These are phyloP conservation scores for Hyperopisus bebe DNA, from an alignment of 2,113 vertebrate species.

Conservation along the genomic window DNA sequence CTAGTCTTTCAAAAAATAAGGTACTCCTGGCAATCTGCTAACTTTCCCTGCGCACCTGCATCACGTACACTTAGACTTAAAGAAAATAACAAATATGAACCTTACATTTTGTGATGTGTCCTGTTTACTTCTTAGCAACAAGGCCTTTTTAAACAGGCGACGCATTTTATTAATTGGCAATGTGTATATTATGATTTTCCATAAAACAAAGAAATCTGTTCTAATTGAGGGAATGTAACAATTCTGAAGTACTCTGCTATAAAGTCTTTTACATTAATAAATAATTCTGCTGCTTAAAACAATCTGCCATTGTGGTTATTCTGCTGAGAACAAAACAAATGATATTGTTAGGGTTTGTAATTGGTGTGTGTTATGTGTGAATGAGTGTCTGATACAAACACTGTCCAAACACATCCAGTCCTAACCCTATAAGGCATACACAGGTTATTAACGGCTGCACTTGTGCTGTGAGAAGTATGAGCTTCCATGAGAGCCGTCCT, in stretches of 20 bases:
- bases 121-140: not conserved
- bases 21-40: conserved; percentile 77
- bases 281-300: conserved; percentile 4
- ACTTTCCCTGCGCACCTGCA: conserved; percentile 69
- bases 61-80: conserved; percentile 26
- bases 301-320: not conserved
- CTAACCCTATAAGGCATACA: not conserved
- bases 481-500: not conserved
- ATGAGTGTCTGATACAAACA: not conserved
- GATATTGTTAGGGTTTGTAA: not conserved
- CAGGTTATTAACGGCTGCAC: not conserved
- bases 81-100: conserved; percentile 15
- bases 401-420: not conserved
- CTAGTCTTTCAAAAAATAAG: conserved; percentile 67
- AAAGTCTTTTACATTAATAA: conserved; percentile 10
- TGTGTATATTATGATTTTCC: not conserved
- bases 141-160: not conserved
- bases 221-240: not conserved
- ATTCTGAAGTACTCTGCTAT: not conserved
- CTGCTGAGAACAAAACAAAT: not conserved
- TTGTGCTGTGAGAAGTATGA: not conserved
- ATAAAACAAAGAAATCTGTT: not conserved
- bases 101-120: not conserved
- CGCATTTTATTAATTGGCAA: not conserved
- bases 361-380: not conserved